Evolutionary conservation across 2,888 invertebrate species (phyloP), one percentile per base, ranked within the genome.

Genomic region (Periphyllus acericola): DNA sequence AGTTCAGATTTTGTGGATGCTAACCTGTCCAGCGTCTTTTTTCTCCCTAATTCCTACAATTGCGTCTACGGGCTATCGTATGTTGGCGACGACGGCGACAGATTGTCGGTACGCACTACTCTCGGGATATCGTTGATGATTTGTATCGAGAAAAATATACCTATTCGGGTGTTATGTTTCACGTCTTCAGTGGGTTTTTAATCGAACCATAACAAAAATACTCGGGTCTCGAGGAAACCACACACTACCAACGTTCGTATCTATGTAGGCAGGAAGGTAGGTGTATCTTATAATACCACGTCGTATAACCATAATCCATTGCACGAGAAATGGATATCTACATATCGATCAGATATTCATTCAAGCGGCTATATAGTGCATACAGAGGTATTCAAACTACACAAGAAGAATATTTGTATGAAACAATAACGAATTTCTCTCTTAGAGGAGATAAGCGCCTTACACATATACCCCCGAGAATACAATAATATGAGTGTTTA

Each of bases 401-500:
- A 72, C 82, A 3, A 71, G 72, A 68, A 81, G 46, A 83, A 83
- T 72, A 82, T 82, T 78, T 72, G 34, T 83, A 82, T 17, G n/a
- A 83, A 72, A 55, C 82, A 83, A 83, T 83, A 82, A 72, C 8
- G 32, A 52, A 6, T 17, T 82, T 71, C 29, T 81, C 19, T 29
- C 60, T 60, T 8, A 4, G 9, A 60, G 60, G 19, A 76, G 76
- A 76, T 76, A 76, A 76, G 46, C 60, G 60, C 21, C 21, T 60
- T 60, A 60, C 9, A 60, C 60, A 60, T 60, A 19, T 3, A 55
- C 55, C 55, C 21, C 46, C 6, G 21, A 55, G 21, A 55, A 55
- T 55, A 55, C 21, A n/a, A 55, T 55, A 55, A 55, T 55, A 52
- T 17, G 52, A 2, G 2, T 17, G 52, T 52, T 11, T 52, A 52